A percentile compares a stretch with the other conserved stretches of the same genome.
phyloP scores from a whole-genome alignment of 2,797 vertebrate species.

The Ambastaia sidthimunki region DNA sequence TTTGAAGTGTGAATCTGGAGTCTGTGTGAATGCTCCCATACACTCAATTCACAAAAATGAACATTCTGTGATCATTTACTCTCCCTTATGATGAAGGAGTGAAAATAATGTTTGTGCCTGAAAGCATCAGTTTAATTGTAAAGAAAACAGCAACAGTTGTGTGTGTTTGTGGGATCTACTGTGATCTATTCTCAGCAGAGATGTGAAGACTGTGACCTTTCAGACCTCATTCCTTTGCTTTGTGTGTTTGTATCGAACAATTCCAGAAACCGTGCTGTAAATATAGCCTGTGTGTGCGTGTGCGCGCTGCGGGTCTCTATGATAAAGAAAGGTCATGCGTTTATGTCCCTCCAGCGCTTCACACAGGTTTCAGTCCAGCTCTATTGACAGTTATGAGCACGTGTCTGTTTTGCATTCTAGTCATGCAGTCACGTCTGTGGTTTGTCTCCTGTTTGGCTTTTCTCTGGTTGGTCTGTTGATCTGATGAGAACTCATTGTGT shows the following conservation, averaged over 20 bases:
- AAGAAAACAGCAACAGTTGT: no score
- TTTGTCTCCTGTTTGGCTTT: conserved; percentile 2
- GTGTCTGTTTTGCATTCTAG: conserved; percentile 48
- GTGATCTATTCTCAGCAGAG: no score
- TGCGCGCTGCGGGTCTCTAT: not conserved
- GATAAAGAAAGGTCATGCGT: conserved; percentile 56
- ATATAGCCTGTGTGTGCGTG: conserved; percentile 21
- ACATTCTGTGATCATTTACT: no score
- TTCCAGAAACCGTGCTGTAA: conserved; percentile 3
- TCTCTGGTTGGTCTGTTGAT: conserved; percentile 27
- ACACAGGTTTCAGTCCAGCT: conserved; percentile 56
- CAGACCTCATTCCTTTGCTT: conserved; percentile 19
- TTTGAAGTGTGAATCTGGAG: no score
- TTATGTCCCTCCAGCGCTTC: conserved; percentile 35
- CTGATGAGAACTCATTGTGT: conserved; percentile 61
- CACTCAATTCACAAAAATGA: no score
- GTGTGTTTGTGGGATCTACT: no score
- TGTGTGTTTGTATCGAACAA: conserved; percentile 23
- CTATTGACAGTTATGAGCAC: conserved; percentile 70
- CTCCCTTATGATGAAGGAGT: no score
- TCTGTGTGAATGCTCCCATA: not conserved
- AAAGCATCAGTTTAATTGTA: no score
- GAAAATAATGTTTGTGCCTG: no score
- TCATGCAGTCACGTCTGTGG: conserved; percentile 32
- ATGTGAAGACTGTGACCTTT: no score